Evolutionary conservation across 2,797 vertebrate species (phyloP).

Genomic region (Arremon brunneinucha): DNA sequence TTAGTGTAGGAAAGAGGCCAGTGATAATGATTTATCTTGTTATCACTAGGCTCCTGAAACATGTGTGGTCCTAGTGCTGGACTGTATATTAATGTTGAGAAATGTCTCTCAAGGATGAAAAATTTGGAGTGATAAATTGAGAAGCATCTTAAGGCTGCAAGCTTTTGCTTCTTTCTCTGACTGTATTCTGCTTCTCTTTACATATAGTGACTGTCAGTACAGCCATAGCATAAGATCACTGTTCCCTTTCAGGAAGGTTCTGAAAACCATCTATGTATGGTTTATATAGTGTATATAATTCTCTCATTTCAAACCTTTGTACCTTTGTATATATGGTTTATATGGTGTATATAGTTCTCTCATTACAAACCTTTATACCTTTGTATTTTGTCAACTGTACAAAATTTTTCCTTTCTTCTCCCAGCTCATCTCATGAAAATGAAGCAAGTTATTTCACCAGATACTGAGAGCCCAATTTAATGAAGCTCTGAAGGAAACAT

Average conservation of each 20-base stretch:
- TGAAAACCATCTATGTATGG: neutral
- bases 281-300: neutral
- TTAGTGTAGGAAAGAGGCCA: neutral
- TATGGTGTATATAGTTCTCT: neutral
- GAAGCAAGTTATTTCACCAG: neutral
- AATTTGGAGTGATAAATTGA: neutral
- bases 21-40: neutral
- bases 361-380: neutral
- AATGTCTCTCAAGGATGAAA: neutral
- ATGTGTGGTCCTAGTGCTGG: neutral
- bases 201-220: neutral
- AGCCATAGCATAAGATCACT: neutral
- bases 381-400: neutral
- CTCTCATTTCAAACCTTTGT: neutral
- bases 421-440: constrained; percentile 3
- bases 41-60: neutral
- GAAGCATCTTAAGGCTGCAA: neutral
- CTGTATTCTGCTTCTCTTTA: neutral
- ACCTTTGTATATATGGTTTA: neutral
- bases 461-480: neutral
- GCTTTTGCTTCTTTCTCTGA: neutral
- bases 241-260: neutral
- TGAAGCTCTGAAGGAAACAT: neutral
- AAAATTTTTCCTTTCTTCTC: neutral
- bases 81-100: neutral